Evolutionary conservation across 2,888 invertebrate genomes (phyloP).

Genomic region (Lacanobia wlatinum): DNA sequence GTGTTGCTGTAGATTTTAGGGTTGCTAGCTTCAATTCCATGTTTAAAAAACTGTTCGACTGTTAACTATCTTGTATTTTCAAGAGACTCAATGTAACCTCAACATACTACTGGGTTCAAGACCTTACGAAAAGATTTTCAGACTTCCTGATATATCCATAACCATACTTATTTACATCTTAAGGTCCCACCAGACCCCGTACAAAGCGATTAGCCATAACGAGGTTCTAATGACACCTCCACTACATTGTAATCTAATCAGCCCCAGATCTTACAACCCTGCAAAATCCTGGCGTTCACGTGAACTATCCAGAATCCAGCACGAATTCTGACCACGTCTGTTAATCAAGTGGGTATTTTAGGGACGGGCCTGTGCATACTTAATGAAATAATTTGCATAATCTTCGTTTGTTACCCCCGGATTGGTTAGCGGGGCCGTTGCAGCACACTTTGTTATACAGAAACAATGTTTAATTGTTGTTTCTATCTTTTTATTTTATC

Average conservation of each 20-base stretch:
- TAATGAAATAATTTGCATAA: constrained; percentile 73
- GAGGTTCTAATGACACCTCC: constrained; percentile 11
- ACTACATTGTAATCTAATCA: constrained; percentile 6
- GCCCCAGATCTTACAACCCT: constrained; percentile 39
- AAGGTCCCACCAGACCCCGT: background rate
- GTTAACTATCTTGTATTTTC: background rate
- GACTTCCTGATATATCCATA: background rate
- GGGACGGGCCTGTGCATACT: constrained; percentile 64
- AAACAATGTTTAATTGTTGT: constrained; percentile 63
- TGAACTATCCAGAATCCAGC: constrained; percentile 58
- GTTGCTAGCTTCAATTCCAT: background rate
- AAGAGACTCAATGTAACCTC: background rate
- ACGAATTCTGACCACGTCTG: constrained; percentile 66
- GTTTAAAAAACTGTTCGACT: background rate
- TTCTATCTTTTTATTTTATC: constrained; percentile 56
- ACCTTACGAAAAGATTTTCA: background rate
- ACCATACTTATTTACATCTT: background rate
- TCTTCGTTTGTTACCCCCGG: constrained; percentile 67
- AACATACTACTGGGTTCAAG: background rate
- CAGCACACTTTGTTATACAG: constrained; percentile 53
- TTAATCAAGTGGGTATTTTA: constrained; percentile 74
- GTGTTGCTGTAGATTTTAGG: constrained; percentile 19
- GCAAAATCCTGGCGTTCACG: constrained; percentile 36
- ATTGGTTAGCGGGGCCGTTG: constrained; percentile 60
- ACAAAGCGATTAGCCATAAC: constrained; percentile 21